Base-by-base conservation (phyloP, 2,888 invertebrate species). In the Zelleria hepariella region DNA sequence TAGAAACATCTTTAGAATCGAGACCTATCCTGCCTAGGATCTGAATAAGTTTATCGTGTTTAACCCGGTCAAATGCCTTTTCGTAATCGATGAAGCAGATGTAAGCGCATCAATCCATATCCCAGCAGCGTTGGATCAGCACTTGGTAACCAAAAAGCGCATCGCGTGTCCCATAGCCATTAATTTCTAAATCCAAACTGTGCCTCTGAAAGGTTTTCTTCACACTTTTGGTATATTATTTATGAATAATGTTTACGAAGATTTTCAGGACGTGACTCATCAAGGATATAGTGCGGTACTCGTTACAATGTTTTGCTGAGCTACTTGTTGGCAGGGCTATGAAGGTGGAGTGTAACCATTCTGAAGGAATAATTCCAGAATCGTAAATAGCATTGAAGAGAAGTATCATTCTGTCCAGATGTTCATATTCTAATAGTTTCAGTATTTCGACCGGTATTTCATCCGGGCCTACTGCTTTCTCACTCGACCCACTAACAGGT, bases 151-250 rank as follows among this genome's bases (percentile, higher is more conserved):
- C n/a, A n/a, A n/a, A n/a, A n/a, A n/a, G n/a, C n/a, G n/a, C n/a
- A n/a, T n/a, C n/a, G n/a, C n/a, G n/a, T 4, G 21, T 56, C 2
- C 56, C 56, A 20, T 20, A 27, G 32, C 56, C 42, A 18, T 21
- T 23, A n/a, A n/a, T n/a, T n/a, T 56, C 56, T 56, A 20, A 56
- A 32, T 3, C 56, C 42, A 27, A 56, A 56, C 20, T 56, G 23
- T 23, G 20, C 21, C 20, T 56, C 56, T 56, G 8, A 5, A 10
- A 56, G 18, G 7, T 42, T 21, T 18, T 56, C 20, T 20, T 56
- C 56, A 42, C 56, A 27, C n/a, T 56, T 56, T 21, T 8, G 2
- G 5, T 24, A 15, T 8, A 56, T 56, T 42, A 20, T 27, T 42
- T 55, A 26, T 55, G 55, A 57, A 57, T 42, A 42, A 57, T n/a